A percentile compares a stretch with the other conserved stretches of the same genome.
Evolutionary conservation across 2,888 invertebrate genomes (phyloP).

Genomic region (Apotomis betuletana): DNA sequence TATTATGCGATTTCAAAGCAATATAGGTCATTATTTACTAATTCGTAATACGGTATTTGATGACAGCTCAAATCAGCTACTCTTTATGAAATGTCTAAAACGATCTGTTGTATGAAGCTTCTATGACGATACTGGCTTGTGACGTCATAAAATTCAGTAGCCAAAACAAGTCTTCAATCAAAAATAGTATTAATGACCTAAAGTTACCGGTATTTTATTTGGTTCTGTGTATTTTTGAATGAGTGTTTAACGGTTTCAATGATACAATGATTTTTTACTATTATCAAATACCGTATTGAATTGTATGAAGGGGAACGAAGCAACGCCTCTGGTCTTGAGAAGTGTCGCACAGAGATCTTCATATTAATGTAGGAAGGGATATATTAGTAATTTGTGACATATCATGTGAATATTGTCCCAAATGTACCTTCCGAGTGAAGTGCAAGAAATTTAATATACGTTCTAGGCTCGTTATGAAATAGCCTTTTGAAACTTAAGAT

Average conservation of each 20-base stretch:
- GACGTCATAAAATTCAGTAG: too few relatives aligned
- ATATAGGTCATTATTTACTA: not conserved
- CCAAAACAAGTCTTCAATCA: too few relatives aligned
- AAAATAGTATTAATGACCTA: too few relatives aligned
- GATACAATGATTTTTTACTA: too few relatives aligned
- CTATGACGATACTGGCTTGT: too few relatives aligned
- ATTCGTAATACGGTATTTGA: not conserved
- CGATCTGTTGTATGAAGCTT: not conserved
- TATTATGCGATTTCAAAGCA: constrained; percentile 52
- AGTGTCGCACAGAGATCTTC: constrained; percentile 47
- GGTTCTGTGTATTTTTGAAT: too few relatives aligned
- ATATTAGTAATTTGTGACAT: constrained; percentile 44
- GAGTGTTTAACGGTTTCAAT: too few relatives aligned
- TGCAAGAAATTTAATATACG: too few relatives aligned
- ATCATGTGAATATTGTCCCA: constrained; percentile 44
- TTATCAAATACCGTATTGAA: not conserved
- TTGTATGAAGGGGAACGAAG: constrained; percentile 50
- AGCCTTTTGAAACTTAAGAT: not conserved
- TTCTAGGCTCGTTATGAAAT: not conserved
- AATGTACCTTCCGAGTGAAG: constrained; percentile 42
- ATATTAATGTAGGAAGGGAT: constrained; percentile 46
- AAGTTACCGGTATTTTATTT: too few relatives aligned
- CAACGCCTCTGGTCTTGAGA: constrained; percentile 44
- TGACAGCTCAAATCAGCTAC: too few relatives aligned
- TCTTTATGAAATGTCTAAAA: not conserved